phyloP scores from a whole-genome alignment of 2,113 vertebrate genomes.

The Aptenodytes patagonicus region DNA sequence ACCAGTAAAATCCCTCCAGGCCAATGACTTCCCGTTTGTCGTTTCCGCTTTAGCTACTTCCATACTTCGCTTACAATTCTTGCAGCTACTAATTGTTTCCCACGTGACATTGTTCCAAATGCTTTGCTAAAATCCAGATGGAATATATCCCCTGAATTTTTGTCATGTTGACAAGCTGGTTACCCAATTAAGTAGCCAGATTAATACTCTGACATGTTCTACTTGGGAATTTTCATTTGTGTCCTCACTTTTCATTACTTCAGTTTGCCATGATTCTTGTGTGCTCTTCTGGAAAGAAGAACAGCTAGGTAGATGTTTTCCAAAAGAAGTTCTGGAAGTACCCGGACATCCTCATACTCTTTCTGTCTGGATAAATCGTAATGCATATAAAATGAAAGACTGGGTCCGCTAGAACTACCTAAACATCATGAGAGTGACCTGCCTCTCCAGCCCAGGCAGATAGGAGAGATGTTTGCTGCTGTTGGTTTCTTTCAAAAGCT shows the following conservation, averaged over 20 bases:
- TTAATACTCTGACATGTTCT: not conserved
- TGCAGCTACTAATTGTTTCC: not conserved
- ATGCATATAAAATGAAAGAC: not conserved
- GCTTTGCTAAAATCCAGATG: not conserved
- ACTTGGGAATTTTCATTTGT: not conserved
- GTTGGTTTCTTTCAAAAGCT: not conserved
- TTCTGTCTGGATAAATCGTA: not conserved
- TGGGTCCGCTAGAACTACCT: not conserved
- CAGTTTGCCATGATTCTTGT: not conserved
- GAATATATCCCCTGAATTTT: not conserved
- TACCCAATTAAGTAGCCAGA: not conserved
- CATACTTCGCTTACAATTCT: not conserved
- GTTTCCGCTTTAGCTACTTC: not conserved
- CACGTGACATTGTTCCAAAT: not conserved
- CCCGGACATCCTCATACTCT: not conserved
- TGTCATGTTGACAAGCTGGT: not conserved
- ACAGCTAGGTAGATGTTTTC: not conserved
- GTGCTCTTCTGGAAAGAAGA: not conserved
- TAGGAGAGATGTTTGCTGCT: not conserved
- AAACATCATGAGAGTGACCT: not conserved
- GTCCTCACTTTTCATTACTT: not conserved
- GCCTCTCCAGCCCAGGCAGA: not conserved
- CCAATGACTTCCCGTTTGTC: not conserved
- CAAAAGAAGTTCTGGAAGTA: not conserved
- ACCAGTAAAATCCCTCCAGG: not conserved